phyloP scores from a whole-genome alignment of 2,888 invertebrate species.

The Eupithecia abbreviata region DNA sequence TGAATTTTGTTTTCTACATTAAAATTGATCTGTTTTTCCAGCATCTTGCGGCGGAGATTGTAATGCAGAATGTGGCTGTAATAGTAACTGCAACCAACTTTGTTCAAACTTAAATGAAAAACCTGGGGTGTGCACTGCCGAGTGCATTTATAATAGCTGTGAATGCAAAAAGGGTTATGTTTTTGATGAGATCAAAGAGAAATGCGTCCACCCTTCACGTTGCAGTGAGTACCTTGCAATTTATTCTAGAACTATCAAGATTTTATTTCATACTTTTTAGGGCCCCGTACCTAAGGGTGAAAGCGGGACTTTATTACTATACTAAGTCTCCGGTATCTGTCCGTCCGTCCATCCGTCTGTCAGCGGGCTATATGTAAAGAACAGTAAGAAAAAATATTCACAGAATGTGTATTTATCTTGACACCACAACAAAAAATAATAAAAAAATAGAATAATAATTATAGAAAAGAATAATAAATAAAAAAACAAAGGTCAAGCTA shows the following conservation, averaged over 20 bases:
- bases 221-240: constrained; percentile 42
- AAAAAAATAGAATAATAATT: no score
- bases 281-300: no score
- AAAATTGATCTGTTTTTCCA: constrained; percentile 19
- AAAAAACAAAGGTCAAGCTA: no score
- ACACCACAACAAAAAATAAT: no score
- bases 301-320: no score
- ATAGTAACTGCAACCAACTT: constrained; percentile 37
- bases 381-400: no score
- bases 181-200: constrained; percentile 40
- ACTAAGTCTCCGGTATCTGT: no score
- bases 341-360: no score
- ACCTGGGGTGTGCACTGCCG: constrained; percentile 8
- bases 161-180: constrained; percentile 45
- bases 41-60: constrained; percentile 50
- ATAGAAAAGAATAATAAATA: no score
- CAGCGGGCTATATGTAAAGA: no score
- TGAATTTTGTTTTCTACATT: neutral
- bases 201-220: constrained; percentile 43
- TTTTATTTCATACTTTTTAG: neutral
- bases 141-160: constrained; percentile 41
- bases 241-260: neutral
- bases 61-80: constrained; percentile 48
- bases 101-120: constrained; percentile 44
- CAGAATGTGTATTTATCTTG: no score